Base-by-base conservation (phyloP, 2,888 invertebrate species). In the Luperina testacea region DNA sequence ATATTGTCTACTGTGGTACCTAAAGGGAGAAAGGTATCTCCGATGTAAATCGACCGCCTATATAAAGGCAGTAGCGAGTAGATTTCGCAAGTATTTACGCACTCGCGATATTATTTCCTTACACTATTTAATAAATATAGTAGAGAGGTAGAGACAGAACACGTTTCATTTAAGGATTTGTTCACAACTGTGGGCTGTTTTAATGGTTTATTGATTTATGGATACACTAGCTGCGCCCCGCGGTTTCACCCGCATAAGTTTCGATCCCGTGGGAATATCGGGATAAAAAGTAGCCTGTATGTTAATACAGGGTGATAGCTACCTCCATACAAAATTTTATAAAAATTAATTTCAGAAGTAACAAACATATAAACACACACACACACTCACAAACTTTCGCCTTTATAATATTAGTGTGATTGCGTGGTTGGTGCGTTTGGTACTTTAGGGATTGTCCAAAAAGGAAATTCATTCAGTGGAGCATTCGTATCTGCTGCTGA, bases 41-140 rank as follows among this genome's bases (percentile, higher is more conserved):
- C 27, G 24, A 81, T 75, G 75, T 75, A 82, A 86, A 82, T 73
- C n/a, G 4, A 20, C n/a, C 27, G n/a, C 32, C 70, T 74, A 27
- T 64, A 71, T 78, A 67, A 68, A 82, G 75, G 42, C 69, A 20
- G n/a, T 17, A 8, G 24, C 59, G 27, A 69, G 13, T 64, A 64
- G 11, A 78, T 84, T 86, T 84, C 78, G 63, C 67, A 83, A 86
- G 53, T 45, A 70, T 73, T 68, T 76, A 83, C 70, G 78, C 86
- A 84, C 71, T 74, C 61, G 59, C 82, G 59, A 51, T 74, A 84
- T 75, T 80, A 80, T 72, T 80, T 85, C 77, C 84, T 83, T 85
- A 82, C 72, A 74, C 63, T 72, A 75, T 86, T 86, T 86, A 73
- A 67, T 86, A 75, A 53, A 75, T 84, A 72, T 68, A 61, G 65